Conservation (phyloP, 1,140 invertebrate species). For the Whitmania pigra region DNA sequence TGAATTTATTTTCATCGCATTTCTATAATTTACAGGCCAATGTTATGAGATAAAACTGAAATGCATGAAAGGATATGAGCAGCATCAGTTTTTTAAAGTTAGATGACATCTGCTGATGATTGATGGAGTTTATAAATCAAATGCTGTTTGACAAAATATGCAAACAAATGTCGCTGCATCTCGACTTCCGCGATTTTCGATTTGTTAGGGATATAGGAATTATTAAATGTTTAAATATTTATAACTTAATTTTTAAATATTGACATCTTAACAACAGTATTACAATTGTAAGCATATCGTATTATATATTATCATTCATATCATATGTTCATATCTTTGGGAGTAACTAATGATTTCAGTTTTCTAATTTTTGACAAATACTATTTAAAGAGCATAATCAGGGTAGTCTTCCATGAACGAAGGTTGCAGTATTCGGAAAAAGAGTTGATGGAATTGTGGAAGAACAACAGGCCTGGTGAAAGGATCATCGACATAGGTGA, state of each 20-base stretch:
- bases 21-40: slow-evolving; percentile 48
- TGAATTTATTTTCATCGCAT: too few relatives aligned
- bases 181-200: too few relatives aligned
- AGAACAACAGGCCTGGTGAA: slow-evolving; percentile 69
- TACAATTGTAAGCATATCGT: slow-evolving; percentile 15
- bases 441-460: slow-evolving; percentile 82
- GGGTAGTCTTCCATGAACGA: slow-evolving; percentile 87
- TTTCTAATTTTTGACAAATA: slow-evolving; percentile 26
- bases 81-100: slow-evolving; percentile 8
- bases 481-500: slow-evolving; percentile 64
- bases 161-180: too few relatives aligned
- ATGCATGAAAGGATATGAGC: slow-evolving; percentile 22
- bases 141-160: too few relatives aligned
- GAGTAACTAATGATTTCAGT: too few relatives aligned
- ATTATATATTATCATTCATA: too few relatives aligned
- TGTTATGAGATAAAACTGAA: slow-evolving; percentile 92
- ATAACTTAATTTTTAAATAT: too few relatives aligned
- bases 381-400: slow-evolving; percentile 62
- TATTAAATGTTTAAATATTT: too few relatives aligned
- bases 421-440: slow-evolving; percentile 86
- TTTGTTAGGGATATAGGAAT: too few relatives aligned
- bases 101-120: background rate
- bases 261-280: too few relatives aligned
- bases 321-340: too few relatives aligned
- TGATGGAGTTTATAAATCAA: too few relatives aligned